Evolutionary conservation across 2,888 invertebrate genomes (phyloP).

Genomic region (Leucoma salicis): DNA sequence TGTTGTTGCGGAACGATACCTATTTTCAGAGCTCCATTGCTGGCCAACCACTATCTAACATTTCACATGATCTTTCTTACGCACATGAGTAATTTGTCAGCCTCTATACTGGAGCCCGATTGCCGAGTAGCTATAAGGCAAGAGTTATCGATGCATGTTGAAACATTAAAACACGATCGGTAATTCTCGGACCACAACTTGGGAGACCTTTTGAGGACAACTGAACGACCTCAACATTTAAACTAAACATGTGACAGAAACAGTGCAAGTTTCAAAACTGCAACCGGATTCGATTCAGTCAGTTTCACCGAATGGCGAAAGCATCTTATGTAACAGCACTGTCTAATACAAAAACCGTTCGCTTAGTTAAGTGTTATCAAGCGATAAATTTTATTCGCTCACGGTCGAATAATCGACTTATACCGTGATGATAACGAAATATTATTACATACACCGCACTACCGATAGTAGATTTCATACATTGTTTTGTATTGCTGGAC

Average conservation of each 20-base stretch:
- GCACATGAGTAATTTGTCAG: no score
- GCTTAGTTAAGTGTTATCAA: conserved; percentile 52
- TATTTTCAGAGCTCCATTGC: no score
- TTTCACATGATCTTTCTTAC: no score
- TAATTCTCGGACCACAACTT: conserved; percentile 3
- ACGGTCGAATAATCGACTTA: conserved; percentile 60
- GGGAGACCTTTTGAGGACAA: conserved; percentile 12
- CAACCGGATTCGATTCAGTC: conserved; percentile 46
- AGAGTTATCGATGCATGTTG: no score
- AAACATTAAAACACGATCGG: not conserved
- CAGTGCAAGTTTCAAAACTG: conserved; percentile 41
- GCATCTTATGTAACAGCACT: conserved; percentile 45
- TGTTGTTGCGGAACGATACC: no score
- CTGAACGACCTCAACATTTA: conserved; percentile 44
- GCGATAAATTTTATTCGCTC: conserved; percentile 63
- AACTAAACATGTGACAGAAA: conserved; percentile 29
- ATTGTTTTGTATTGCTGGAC: conserved; percentile 35
- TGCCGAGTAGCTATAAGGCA: no score
- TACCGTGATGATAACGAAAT: conserved; percentile 51
- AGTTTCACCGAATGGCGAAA: conserved; percentile 42
- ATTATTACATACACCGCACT: conserved; percentile 37
- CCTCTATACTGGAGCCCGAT: no score
- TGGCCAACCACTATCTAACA: no score
- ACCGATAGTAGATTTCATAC: conserved; percentile 31
- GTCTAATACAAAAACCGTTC: conserved; percentile 43